Evolutionary conservation across 2,113 vertebrate species (phyloP).

Genomic region (Morone chrysops): DNA sequence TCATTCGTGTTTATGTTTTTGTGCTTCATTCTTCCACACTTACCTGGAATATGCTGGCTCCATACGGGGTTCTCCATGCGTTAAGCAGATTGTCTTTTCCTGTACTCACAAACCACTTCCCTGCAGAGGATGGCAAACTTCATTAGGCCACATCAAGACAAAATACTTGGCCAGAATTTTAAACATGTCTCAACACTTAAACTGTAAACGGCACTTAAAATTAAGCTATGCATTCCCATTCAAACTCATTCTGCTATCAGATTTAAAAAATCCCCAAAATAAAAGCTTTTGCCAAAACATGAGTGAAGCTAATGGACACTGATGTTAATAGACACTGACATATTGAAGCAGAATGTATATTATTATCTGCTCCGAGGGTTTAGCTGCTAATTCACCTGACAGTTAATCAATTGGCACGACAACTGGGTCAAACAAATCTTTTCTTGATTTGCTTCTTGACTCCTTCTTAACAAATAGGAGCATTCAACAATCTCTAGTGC

Average conservation of each 20-base stretch:
- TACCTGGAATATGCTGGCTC: slow-evolving; percentile 99
- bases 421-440: not conserved
- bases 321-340: not conserved
- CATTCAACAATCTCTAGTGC: not conserved
- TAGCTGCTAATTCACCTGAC: not conserved
- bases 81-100: slow-evolving; percentile 99
- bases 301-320: too few species aligned
- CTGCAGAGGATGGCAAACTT: slow-evolving; percentile 76
- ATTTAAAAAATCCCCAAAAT: too few species aligned
- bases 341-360: not conserved
- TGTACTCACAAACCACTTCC: slow-evolving; percentile 99
- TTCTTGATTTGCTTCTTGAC: not conserved
- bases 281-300: too few species aligned
- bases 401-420: too few species aligned
- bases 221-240: not conserved
- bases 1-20: not conserved
- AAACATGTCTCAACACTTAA: not conserved
- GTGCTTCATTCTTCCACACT: not conserved
- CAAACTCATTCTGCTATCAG: not conserved
- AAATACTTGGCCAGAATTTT: not conserved
- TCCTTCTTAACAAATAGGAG: not conserved
- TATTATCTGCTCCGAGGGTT: not conserved
- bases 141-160: not conserved
- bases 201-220: too few species aligned
- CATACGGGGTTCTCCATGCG: slow-evolving; percentile 96